Evolutionary conservation across 2,113 vertebrate genomes (phyloP).

Genomic region (Coturnix japonica): DNA sequence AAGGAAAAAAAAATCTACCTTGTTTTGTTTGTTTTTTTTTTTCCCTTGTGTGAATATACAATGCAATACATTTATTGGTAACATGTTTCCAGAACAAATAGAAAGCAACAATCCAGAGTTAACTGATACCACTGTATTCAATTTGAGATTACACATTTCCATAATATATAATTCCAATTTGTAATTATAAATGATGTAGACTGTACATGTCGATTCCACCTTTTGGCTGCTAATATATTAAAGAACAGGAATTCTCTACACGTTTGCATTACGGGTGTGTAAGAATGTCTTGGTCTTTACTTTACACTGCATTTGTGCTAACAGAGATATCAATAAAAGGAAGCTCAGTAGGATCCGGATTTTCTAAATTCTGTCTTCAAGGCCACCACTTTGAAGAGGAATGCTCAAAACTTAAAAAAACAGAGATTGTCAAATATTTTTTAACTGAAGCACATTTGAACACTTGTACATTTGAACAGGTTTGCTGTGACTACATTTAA

Average conservation of each 20-base stretch:
- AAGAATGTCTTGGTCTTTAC: not conserved
- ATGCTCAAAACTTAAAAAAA: not conserved
- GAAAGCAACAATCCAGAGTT: not conserved
- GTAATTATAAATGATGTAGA: rapidly evolving
- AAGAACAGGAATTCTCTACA: not conserved
- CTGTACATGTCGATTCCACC: not conserved
- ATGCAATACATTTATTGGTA: not conserved
- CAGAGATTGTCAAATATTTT: not conserved
- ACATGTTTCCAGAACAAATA: not conserved
- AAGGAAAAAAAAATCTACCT: not conserved
- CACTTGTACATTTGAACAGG: not conserved
- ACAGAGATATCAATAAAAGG: not conserved
- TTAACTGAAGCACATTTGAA: not conserved
- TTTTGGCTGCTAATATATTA: not conserved
- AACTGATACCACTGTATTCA: not conserved
- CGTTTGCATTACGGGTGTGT: not conserved
- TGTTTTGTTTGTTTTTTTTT: too few species aligned
- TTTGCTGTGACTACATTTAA: not conserved
- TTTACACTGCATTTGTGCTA: not conserved
- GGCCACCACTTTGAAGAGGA: not conserved
- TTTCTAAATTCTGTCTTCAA: not conserved
- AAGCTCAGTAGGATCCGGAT: not conserved
- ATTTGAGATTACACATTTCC: not conserved
- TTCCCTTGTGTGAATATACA: not conserved
- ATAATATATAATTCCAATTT: not conserved